Conservation (phyloP, 2,888 invertebrate species). For the Pegoplata infirma region DNA sequence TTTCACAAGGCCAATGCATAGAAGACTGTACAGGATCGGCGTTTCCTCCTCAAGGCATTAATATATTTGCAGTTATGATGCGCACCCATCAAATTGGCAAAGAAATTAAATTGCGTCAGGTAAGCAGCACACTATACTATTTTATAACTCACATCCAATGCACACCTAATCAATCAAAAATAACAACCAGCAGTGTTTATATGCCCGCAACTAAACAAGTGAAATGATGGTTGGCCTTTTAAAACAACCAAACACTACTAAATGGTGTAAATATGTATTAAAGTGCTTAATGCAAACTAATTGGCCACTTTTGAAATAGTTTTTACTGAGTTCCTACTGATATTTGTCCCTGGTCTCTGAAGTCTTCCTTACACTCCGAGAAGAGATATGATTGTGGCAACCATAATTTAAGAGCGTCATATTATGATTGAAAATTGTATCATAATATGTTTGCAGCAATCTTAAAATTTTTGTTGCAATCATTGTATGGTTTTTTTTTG, state of each 20-base stretch:
- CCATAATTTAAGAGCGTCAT: too few relatives aligned
- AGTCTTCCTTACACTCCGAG: too few relatives aligned
- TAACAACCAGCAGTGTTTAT: not conserved
- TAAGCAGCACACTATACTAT: too few relatives aligned
- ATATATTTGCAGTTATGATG: constrained; percentile 83
- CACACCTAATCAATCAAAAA: constrained; percentile 19
- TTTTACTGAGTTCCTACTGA: too few relatives aligned
- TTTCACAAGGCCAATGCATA: constrained; percentile 83
- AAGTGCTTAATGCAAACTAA: too few relatives aligned
- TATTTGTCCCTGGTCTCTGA: too few relatives aligned
- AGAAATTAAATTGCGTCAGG: constrained; percentile 81
- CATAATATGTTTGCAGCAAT: too few relatives aligned
- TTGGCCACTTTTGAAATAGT: too few relatives aligned
- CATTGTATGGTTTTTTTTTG: too few relatives aligned
- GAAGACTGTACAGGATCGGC: constrained; percentile 79
- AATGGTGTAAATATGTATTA: not conserved
- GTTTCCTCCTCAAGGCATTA: constrained; percentile 81
- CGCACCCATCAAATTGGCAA: constrained; percentile 82
- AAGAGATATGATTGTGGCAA: too few relatives aligned
- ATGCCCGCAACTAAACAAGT: not conserved
- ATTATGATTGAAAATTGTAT: too few relatives aligned
- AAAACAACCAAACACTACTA: not conserved
- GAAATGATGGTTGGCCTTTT: not conserved
- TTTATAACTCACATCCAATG: not conserved
- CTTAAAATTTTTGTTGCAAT: too few relatives aligned